These are phyloP conservation scores for Periophthalmus magnuspinnatus DNA, from an alignment of 2,797 vertebrate species.

Conservation along the genomic window DNA sequence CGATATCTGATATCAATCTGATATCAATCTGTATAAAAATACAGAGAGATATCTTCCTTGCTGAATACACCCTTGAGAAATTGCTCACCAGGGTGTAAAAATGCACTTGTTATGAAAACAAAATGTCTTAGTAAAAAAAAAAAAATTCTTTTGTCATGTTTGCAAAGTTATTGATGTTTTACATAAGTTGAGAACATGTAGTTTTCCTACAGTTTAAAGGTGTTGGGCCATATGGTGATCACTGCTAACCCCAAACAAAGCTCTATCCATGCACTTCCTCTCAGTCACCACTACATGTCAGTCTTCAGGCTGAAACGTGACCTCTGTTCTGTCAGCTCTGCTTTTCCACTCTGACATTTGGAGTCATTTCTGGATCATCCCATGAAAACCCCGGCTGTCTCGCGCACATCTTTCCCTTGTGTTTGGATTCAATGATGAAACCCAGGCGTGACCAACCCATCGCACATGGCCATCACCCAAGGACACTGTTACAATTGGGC, in stretches of 20 bases:
- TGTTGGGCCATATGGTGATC: slow-evolving; percentile 15
- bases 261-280: slow-evolving; percentile 47
- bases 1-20: too few relatives aligned
- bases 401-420: slow-evolving; percentile 25
- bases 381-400: slow-evolving; percentile 30
- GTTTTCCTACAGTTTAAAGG: slow-evolving; percentile 24
- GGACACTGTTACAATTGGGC: slow-evolving; percentile 35
- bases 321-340: slow-evolving; percentile 45
- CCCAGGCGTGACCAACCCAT: slow-evolving; percentile 53
- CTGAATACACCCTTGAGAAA: too few relatives aligned
- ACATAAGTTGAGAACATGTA: slow-evolving; percentile 15
- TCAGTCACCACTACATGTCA: slow-evolving; percentile 65
- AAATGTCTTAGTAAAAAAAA: too few relatives aligned
- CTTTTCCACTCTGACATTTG: slow-evolving; percentile 48
- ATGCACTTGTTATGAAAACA: too few relatives aligned
- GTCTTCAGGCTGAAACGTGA: slow-evolving; percentile 61
- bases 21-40: too few relatives aligned
- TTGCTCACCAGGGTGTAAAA: too few relatives aligned
- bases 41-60: too few relatives aligned
- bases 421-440: slow-evolving; percentile 59
- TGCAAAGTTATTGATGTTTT: neutral
- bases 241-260: slow-evolving; percentile 33
- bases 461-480: slow-evolving; percentile 48
- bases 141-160: slow-evolving; percentile 12
- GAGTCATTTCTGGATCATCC: slow-evolving; percentile 44